Evolutionary conservation across 2,797 vertebrate genomes (phyloP).

Genomic region (Coccyzus lansbergi): DNA sequence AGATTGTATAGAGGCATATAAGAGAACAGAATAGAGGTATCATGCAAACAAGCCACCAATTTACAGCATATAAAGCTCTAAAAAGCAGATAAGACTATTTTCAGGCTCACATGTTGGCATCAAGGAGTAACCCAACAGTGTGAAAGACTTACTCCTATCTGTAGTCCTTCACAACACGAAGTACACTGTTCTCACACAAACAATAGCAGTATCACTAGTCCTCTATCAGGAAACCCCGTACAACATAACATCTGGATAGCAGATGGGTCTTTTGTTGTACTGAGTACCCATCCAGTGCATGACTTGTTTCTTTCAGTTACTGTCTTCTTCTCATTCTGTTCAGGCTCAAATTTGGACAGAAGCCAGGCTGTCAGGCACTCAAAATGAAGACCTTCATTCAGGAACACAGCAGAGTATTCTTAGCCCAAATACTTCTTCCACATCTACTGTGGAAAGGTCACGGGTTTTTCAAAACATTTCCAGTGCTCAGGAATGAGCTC

Average conservation of each 20-base stretch:
- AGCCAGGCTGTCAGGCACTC: not conserved
- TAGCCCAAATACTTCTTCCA: not conserved
- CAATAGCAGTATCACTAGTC: not conserved
- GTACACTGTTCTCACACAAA: not conserved
- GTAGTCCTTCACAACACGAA: not conserved
- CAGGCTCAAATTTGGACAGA: not conserved
- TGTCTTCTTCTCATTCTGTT: not conserved
- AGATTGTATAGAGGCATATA: no score
- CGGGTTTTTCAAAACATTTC: not conserved
- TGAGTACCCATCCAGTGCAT: not conserved
- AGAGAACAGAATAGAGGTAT: not conserved
- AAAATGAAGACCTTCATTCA: not conserved
- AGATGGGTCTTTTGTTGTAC: not conserved
- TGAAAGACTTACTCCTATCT: not conserved
- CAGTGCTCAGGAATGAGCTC: not conserved
- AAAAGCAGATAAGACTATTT: not conserved
- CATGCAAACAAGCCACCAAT: not conserved
- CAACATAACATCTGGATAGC: not conserved
- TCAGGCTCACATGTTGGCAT: not conserved
- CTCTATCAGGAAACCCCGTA: not conserved
- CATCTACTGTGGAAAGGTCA: not conserved
- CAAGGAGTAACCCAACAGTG: not conserved
- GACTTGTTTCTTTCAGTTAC: not conserved
- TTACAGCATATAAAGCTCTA: not conserved
- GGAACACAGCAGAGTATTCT: not conserved